phyloP scores from a whole-genome alignment of 2,888 invertebrate species.

The Cremastinae sp. region DNA sequence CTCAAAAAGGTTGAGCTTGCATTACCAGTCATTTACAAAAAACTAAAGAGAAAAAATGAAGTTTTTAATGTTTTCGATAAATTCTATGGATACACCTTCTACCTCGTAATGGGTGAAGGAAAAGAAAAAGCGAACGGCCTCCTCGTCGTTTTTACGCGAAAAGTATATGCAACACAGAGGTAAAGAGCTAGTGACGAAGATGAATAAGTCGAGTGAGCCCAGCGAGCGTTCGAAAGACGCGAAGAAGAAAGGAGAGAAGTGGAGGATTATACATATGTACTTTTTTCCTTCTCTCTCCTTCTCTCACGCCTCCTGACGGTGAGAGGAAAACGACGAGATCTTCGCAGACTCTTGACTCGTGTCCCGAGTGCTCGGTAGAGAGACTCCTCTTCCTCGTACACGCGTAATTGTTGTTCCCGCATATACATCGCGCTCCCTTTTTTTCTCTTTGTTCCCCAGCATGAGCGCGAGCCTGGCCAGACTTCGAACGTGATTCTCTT shows the following conservation, averaged over 20 bases:
- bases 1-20: too few relatives aligned
- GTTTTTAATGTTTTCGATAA: too few relatives aligned
- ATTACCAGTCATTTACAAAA: too few relatives aligned
- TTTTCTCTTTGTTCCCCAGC: conserved; percentile 40
- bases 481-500: conserved; percentile 27
- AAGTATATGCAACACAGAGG: conserved; percentile 29
- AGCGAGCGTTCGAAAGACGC: conserved; percentile 10
- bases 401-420: conserved; percentile 6
- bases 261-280: background rate
- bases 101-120: background rate
- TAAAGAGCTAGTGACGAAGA: conserved; percentile 15
- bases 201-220: conserved; percentile 26
- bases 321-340: conserved; percentile 53
- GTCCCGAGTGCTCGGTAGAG: conserved; percentile 34
- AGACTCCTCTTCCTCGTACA: conserved; percentile 1
- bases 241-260: conserved; percentile 13
- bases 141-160: conserved; percentile 30
- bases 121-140: conserved; percentile 14
- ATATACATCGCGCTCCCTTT: conserved; percentile 40
- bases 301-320: conserved; percentile 10
- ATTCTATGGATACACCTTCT: background rate
- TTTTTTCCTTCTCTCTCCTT: background rate
- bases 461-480: conserved; percentile 18
- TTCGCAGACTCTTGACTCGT: conserved; percentile 37
- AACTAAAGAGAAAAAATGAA: too few relatives aligned